Base-by-base conservation (phyloP, 2,113 vertebrate species). In the Corythaixoides concolor region DNA sequence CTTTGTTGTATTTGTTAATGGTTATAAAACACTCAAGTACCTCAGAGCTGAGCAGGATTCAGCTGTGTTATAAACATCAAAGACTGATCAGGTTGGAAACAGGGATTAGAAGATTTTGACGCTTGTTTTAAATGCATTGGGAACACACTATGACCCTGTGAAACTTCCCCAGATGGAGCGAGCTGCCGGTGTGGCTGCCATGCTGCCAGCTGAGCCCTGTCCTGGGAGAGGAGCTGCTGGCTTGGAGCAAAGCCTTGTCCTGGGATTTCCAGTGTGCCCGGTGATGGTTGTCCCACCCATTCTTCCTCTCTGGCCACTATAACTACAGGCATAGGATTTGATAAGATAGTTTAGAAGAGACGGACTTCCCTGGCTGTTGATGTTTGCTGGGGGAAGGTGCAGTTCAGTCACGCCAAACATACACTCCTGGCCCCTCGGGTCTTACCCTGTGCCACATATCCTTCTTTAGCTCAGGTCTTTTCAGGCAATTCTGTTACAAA, bases 351-450 rank as follows among this genome's bases (percentile, higher is more conserved):
- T 60, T 5, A 45, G 67, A 72, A 33, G 47, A 47, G 63, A 5
- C 24, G 45, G 49, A 14, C 20, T 15, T 69, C 37, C 32, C 20
- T 41, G 9, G 53, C 28, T 22, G 13, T 8, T 18, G 43, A 56
- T 0, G 0, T 17, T 64, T 50, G 56, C 6, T 43, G 11, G 11
- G 11, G 7, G 24, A 55, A 63, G 66, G 20, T 21, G 47, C 83
- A 73, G 33, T 11, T 41, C 35, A 37, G 63, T 1, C 2, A 12
- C 3, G 19, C 27, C 28, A 41, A 74, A 19, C 12, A 55, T 85
- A 87, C 0, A 0, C 14, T 56, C 3, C 1, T 3, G 1, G 22
- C 12, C 6, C 30, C 17, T 49, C 1, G 3, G 16, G 11, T 35
- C 28, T 49, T 23, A 32, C n/a, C 13, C 45, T 7, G 15, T 21